Conservation (phyloP, 1,140 invertebrate genomes). For the Hesperophylax magnus region DNA sequence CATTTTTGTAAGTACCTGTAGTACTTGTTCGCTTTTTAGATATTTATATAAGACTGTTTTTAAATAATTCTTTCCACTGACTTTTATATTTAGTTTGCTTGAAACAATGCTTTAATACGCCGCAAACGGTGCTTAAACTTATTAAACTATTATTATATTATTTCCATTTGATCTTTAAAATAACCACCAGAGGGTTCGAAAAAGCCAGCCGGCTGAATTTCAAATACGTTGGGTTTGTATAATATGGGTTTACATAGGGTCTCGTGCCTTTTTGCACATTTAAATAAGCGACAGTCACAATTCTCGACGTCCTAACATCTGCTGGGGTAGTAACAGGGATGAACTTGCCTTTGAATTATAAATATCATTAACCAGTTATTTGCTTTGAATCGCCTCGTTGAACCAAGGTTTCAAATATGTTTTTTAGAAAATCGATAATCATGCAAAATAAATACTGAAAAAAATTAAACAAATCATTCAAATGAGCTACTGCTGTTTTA, state of each 20-base stretch:
- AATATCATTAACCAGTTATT: too few relatives aligned
- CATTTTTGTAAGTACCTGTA: too few relatives aligned
- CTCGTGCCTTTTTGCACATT: neutral
- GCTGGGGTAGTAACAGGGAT: neutral
- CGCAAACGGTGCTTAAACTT: neutral
- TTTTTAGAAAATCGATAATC: too few relatives aligned
- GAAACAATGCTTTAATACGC: neutral
- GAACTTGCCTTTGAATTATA: neutral
- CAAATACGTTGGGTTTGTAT: neutral
- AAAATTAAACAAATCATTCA: too few relatives aligned
- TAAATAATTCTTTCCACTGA: too few relatives aligned
- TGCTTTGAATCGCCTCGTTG: too few relatives aligned
- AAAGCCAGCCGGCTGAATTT: neutral
- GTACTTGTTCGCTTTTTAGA: too few relatives aligned
- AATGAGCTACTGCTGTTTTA: too few relatives aligned
- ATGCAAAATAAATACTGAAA: too few relatives aligned
- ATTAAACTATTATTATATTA: neutral
- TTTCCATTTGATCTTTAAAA: neutral
- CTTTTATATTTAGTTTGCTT: neutral
- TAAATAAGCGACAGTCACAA: conserved; percentile 23
- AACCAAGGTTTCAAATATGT: too few relatives aligned
- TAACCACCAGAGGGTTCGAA: neutral
- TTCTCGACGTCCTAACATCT: neutral
- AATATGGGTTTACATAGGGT: neutral
- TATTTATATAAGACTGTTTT: too few relatives aligned